Base-by-base conservation (phyloP, 1,140 invertebrate genomes). In the Schmidtea mediterranea region DNA sequence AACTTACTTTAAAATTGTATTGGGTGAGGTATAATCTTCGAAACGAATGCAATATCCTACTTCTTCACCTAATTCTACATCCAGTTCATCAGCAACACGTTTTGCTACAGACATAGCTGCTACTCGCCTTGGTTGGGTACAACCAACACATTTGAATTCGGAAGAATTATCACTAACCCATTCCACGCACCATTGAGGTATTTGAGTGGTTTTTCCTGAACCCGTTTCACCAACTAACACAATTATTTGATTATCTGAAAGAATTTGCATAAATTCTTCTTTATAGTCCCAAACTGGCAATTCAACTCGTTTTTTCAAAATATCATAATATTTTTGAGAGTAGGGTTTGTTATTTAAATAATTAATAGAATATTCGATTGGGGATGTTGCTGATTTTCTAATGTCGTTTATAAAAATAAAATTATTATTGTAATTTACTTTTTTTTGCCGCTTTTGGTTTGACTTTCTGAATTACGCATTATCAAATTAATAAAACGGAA, bases 51-150 rank as follows among this genome's bases (percentile, higher is more conserved):
- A 97, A 59, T 97, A 98, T 6, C 92, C 92, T 46, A 66, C 86
- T 70, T 94, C 86, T 62, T 92, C 82, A 0, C 89, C 92, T 1
- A 98, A 67, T 18, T 82, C 71, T 64, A 87, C 94, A 51, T 89
- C 89, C 69, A 87, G 95, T 66, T 98, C 92, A 69, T 97, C 89
- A 10, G 87, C 82, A 10, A 98, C 90, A 55, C 92, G 70, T 65
- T 95, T 97, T 1, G 92, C 90, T 0, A 98, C 90, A 0, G 83
- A 89, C 84, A 95, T 94, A 13, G 92, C 86, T 15, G 92, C 87
- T 15, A 98, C 86, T 61, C 92, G 71, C 52, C 90, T 71, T 1
- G 87, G 86, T 65, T 97, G 89, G 0, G 90, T 98, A 66, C 89
- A 97, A 1, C 87, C 92, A 52, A 98, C 86, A 66, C 86, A 76